These are phyloP conservation scores for Rotaria socialis DNA, from an alignment of 2,888 invertebrate species.

Conservation along the genomic window DNA sequence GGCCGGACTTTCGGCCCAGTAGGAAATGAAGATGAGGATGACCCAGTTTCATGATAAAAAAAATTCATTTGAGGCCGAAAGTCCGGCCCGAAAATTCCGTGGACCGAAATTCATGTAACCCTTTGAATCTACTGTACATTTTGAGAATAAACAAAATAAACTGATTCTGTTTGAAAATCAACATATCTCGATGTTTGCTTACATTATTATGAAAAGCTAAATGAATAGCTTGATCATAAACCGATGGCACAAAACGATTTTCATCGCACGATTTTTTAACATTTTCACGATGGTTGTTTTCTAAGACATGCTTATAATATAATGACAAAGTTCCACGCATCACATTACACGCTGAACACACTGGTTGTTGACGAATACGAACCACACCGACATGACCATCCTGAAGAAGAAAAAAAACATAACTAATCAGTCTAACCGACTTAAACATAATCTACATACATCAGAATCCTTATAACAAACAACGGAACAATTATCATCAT, in stretches of 20 bases:
- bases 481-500: background rate
- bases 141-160: too few relatives aligned
- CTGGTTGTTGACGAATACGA: slow-evolving; percentile 4
- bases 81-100: too few relatives aligned
- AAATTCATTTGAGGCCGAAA: too few relatives aligned
- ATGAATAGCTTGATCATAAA: slow-evolving; percentile 28
- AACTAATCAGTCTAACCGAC: background rate
- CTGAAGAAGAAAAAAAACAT: background rate
- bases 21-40: too few relatives aligned
- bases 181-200: background rate
- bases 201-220: slow-evolving; percentile 18
- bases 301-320: slow-evolving; percentile 15
- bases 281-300: background rate
- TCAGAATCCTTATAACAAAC: slow-evolving; percentile 19
- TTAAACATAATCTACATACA: background rate
- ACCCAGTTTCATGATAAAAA: too few relatives aligned
- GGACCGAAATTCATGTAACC: too few relatives aligned
- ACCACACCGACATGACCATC: background rate
- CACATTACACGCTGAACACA: background rate
- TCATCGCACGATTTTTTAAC: slow-evolving; percentile 20
- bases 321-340: slow-evolving; percentile 22
- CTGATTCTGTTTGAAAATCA: too few relatives aligned
- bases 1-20: too few relatives aligned
- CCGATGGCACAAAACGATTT: background rate
- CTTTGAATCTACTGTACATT: too few relatives aligned